phyloP scores from a whole-genome alignment of 2,888 invertebrate genomes.

The Cryptus armator region DNA sequence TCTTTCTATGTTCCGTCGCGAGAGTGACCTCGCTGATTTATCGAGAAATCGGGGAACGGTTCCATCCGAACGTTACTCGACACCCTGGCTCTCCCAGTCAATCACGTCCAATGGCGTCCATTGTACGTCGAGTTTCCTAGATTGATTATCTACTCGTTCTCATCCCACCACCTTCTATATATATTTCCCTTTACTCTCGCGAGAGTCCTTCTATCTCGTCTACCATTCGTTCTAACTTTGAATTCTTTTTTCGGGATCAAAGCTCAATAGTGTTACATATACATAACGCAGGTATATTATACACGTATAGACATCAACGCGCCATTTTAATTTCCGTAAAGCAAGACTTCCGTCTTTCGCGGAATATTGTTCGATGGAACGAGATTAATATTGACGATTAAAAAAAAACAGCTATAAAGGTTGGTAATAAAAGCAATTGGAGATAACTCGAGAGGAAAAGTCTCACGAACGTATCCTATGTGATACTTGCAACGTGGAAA shows the following conservation, averaged over 20 bases:
- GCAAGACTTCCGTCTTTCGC: neutral
- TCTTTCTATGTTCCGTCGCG: conserved; percentile 42
- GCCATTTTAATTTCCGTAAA: neutral
- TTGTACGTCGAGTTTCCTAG: conserved; percentile 62
- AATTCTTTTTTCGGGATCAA: conserved; percentile 15
- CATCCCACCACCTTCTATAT: conserved; percentile 32
- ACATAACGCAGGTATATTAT: neutral
- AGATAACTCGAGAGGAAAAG: neutral
- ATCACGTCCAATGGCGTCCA: conserved; percentile 59
- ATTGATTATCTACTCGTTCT: conserved; percentile 61
- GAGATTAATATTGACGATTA: neutral
- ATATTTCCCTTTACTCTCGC: conserved; percentile 1
- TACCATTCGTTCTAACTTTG: conserved; percentile 9
- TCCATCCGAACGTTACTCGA: conserved; percentile 54
- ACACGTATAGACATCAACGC: neutral
- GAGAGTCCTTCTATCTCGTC: neutral
- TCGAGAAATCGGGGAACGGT: conserved; percentile 51
- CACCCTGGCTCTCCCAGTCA: conserved; percentile 50
- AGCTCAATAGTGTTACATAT: neutral
- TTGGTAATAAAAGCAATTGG: neutral
- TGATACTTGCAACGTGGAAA: neutral
- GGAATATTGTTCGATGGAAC: neutral
- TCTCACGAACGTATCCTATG: neutral
- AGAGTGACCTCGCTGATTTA: conserved; percentile 61
- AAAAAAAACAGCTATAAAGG: conserved; percentile 7